Conservation (phyloP, 1,140 invertebrate species). For the Trypoxylus dichotomus region DNA sequence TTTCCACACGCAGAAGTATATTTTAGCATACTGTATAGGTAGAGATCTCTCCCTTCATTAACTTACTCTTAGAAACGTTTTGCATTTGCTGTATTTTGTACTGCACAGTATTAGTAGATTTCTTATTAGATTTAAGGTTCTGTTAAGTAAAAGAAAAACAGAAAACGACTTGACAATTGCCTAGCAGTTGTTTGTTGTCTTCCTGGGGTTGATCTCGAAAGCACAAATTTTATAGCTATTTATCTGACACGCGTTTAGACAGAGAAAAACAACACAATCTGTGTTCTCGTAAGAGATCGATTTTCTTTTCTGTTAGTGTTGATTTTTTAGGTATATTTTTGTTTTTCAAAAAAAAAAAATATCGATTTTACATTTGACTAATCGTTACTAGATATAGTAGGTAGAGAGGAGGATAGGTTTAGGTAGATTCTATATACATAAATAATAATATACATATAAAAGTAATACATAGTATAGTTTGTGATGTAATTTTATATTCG, state of each 20-base stretch:
- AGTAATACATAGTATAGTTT: constrained; percentile 41
- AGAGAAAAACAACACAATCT: neutral
- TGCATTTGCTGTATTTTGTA: constrained; percentile 25
- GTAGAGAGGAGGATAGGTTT: constrained; percentile 5
- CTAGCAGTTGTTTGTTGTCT: constrained; percentile 41
- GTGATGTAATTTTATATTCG: constrained; percentile 47
- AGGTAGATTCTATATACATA: constrained; percentile 15
- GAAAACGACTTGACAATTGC: constrained; percentile 27
- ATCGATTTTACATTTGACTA: constrained; percentile 7
- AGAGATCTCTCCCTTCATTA: neutral
- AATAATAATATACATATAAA: constrained; percentile 4
- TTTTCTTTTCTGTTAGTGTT: neutral
- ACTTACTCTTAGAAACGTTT: constrained; percentile 1
- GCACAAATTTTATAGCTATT: constrained; percentile 39
- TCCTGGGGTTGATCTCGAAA: constrained; percentile 47
- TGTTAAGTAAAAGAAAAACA: constrained; percentile 7
- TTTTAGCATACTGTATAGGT: no score
- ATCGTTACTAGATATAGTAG: neutral
- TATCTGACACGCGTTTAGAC: neutral
- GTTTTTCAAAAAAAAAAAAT: neutral
- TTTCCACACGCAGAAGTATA: neutral
- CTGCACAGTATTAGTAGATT: constrained; percentile 29
- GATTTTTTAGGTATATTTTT: constrained; percentile 23
- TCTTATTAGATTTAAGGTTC: constrained; percentile 27
- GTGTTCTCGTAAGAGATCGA: neutral